Evolutionary conservation across 2,113 vertebrate species (phyloP).

Genomic region (Elachura formosa): DNA sequence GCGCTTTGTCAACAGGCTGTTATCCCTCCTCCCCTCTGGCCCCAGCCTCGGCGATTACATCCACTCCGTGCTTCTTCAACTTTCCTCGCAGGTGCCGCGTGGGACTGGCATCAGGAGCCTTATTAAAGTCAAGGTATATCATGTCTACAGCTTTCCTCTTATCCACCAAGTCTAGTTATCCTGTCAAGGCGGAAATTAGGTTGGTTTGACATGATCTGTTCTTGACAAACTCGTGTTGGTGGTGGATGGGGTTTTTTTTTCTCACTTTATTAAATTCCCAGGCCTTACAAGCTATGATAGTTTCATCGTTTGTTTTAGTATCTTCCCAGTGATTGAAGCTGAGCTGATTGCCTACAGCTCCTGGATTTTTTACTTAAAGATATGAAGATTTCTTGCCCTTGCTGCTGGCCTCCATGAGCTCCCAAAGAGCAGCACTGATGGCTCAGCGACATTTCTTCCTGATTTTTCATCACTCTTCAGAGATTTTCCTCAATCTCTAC

Average conservation of each 20-base stretch:
- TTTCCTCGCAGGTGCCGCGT: neutral
- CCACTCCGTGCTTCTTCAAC: neutral
- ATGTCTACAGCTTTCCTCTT: slow-evolving; percentile 48
- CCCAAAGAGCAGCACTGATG: neutral
- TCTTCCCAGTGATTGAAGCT: slow-evolving; percentile 25
- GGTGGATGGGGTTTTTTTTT: neutral
- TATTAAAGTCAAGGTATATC: slow-evolving; percentile 55
- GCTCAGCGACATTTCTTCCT: neutral
- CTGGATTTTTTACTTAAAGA: neutral
- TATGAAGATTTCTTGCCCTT: slow-evolving; percentile 40
- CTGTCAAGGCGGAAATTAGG: slow-evolving; percentile 59
- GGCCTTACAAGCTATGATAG: slow-evolving; percentile 41
- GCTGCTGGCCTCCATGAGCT: neutral
- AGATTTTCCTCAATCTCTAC: neutral
- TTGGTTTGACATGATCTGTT: slow-evolving; percentile 64
- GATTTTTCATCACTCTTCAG: neutral
- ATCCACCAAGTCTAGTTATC: slow-evolving; percentile 50
- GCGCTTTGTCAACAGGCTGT: slow-evolving; percentile 51
- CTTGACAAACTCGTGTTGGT: slow-evolving; percentile 57
- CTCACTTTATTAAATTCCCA: slow-evolving; percentile 45
- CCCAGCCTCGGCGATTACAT: slow-evolving; percentile 1
- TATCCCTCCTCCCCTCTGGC: slow-evolving; percentile 53
- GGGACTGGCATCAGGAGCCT: slow-evolving; percentile 17
- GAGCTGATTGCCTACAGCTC: slow-evolving; percentile 46
- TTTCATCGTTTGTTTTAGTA: slow-evolving; percentile 49